A percentile compares a stretch with the other conserved stretches of the same genome.
Conservation (phyloP, 2,888 invertebrate genomes). For the Steinernema scapterisci region DNA sequence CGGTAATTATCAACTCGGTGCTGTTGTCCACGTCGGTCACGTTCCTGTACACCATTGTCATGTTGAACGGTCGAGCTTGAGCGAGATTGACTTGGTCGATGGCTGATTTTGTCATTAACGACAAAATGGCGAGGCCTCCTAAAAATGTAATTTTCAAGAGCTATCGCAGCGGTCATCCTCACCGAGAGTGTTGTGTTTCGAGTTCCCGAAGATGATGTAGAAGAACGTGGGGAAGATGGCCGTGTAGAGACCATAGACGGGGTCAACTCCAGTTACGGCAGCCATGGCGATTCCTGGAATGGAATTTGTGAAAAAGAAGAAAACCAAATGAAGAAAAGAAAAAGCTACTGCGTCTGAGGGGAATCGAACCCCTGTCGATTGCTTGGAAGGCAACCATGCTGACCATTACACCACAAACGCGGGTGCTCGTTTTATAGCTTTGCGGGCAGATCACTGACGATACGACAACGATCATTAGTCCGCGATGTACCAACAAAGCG, state of each 20-base stretch:
- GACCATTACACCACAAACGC: no score
- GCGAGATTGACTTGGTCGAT: slow-evolving; percentile 55
- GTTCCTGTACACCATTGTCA: slow-evolving; percentile 33
- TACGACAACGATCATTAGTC: neutral
- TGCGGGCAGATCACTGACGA: no score
- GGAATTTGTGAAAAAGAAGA: no score
- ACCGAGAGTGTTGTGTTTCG: slow-evolving; percentile 64
- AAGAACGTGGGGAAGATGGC: slow-evolving; percentile 66
- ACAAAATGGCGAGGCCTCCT: slow-evolving; percentile 65
- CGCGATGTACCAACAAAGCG: neutral
- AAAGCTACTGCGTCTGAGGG: no score
- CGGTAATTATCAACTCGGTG: neutral
- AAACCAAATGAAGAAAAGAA: no score
- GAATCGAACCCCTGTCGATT: no score
- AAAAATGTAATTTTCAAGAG: neutral
- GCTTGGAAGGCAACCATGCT: no score
- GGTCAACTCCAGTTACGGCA: slow-evolving; percentile 64
- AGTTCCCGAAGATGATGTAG: slow-evolving; percentile 66
- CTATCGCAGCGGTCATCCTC: neutral
- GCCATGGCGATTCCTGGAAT: slow-evolving; percentile 63
- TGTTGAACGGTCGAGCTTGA: slow-evolving; percentile 23
- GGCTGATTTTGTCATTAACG: slow-evolving; percentile 62
- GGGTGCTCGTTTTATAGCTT: no score
- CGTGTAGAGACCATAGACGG: slow-evolving; percentile 66
- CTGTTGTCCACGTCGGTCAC: slow-evolving; percentile 28